Percentiles rank a stretch among this genome's conserved stretches.
phyloP scores from a whole-genome alignment of 1,140 invertebrate species.

The Tribolium castaneum region DNA sequence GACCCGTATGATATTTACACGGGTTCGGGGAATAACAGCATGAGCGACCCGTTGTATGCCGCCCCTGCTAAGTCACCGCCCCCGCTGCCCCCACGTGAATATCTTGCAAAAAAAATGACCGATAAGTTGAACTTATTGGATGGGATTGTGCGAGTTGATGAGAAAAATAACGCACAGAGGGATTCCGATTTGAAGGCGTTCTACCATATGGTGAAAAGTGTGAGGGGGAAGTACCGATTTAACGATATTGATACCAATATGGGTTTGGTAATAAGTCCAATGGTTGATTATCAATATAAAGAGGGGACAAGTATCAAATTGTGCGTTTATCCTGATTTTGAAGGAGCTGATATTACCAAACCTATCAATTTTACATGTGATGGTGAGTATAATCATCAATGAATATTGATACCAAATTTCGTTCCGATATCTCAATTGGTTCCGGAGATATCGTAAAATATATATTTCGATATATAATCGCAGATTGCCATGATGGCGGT shows the following conservation, averaged over 20 bases:
- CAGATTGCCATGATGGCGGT: no score
- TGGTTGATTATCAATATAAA: slow-evolving; percentile 80
- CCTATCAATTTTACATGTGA: slow-evolving; percentile 89
- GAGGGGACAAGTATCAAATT: slow-evolving; percentile 87
- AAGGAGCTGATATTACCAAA: slow-evolving; percentile 66
- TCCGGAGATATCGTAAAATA: no score
- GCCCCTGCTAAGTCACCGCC: slow-evolving; percentile 68
- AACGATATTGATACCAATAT: slow-evolving; percentile 79
- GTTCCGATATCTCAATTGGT: no score
- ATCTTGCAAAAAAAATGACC: neutral
- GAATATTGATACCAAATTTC: no score
- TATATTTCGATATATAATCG: no score
- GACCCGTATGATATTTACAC: slow-evolving; percentile 86
- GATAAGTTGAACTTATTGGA: slow-evolving; percentile 66
- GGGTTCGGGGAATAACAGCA: slow-evolving; percentile 75
- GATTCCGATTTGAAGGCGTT: slow-evolving; percentile 84
- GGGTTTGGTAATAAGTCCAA: slow-evolving; percentile 84
- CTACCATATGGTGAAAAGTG: slow-evolving; percentile 80
- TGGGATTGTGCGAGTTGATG: slow-evolving; percentile 48
- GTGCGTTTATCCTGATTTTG: slow-evolving; percentile 77
- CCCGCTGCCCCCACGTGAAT: slow-evolving; percentile 63
- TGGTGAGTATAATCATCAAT: slow-evolving; percentile 67
- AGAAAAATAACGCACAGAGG: slow-evolving; percentile 44
- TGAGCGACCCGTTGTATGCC: slow-evolving; percentile 81
- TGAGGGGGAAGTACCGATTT: slow-evolving; percentile 78